A percentile compares a stretch with the other conserved stretches of the same genome.
phyloP scores from a whole-genome alignment of 2,797 vertebrate genomes.

The Myripristis murdjan region DNA sequence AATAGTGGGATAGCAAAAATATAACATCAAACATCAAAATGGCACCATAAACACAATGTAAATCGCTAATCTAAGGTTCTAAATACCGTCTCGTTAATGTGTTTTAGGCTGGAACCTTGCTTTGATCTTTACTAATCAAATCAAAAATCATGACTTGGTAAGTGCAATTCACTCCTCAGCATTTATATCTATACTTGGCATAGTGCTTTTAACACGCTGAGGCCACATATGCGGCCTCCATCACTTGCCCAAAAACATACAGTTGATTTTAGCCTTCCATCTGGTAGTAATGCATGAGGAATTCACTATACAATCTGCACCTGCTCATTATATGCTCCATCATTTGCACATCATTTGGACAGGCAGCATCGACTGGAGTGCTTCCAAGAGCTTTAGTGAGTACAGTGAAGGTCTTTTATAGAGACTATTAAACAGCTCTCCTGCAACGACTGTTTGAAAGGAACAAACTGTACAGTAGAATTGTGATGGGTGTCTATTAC shows the following conservation, averaged over 20 bases:
- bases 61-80: too few species aligned
- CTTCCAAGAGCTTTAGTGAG: slow-evolving; percentile 51
- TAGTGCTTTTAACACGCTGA: slow-evolving; percentile 23
- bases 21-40: too few species aligned
- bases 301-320: slow-evolving; percentile 55
- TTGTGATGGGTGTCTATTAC: slow-evolving; percentile 56
- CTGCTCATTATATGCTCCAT: slow-evolving; percentile 72
- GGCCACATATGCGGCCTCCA: too few species aligned
- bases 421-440: slow-evolving; percentile 67
- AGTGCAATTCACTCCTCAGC: background rate
- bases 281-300: slow-evolving; percentile 57
- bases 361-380: slow-evolving; percentile 60
- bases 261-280: slow-evolving; percentile 31
- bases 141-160: background rate
- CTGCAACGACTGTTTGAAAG: slow-evolving; percentile 59
- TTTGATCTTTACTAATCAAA: slow-evolving; percentile 1
- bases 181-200: slow-evolving; percentile 7
- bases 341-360: slow-evolving; percentile 76
- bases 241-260: slow-evolving; percentile 9
- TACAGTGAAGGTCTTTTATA: slow-evolving; percentile 57
- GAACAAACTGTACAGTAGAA: slow-evolving; percentile 38
- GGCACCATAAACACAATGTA: too few species aligned
- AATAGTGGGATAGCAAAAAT: too few species aligned
- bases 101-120: too few species aligned
- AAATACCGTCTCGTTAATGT: too few species aligned